phyloP scores from a whole-genome alignment of 2,797 vertebrate species.

The Aselliscus stoliczkanus region DNA sequence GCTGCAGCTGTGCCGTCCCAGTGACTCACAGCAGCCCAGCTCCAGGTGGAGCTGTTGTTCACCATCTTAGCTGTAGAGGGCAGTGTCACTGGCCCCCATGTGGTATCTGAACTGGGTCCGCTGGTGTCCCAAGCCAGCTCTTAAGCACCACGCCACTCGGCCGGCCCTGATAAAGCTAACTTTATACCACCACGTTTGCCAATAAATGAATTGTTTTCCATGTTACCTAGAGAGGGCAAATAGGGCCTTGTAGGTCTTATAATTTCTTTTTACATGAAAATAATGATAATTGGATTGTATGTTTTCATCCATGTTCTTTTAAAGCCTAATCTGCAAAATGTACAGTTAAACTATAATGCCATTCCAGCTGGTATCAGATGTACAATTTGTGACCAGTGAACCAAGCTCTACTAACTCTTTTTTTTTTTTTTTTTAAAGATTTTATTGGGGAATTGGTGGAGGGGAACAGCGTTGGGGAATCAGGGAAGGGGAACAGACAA shows the following conservation, averaged over 20 bases:
- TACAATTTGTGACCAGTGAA: background rate
- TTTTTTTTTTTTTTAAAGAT: too few relatives aligned
- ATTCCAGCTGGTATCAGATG: background rate
- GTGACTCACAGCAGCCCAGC: too few relatives aligned
- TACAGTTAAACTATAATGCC: background rate
- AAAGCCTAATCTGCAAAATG: background rate
- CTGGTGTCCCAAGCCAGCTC: too few relatives aligned
- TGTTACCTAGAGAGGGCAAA: background rate
- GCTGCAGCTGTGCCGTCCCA: too few relatives aligned
- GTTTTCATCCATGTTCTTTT: background rate
- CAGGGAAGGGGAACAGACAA: too few relatives aligned
- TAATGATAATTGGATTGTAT: background rate
- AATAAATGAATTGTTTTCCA: background rate
- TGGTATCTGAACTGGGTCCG: too few relatives aligned
- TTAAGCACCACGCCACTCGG: too few relatives aligned
- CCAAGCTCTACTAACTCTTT: background rate
- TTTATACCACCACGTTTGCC: background rate
- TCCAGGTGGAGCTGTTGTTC: too few relatives aligned
- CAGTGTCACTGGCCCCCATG: too few relatives aligned
- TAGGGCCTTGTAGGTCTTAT: background rate
- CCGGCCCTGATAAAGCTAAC: background rate
- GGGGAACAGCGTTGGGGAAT: too few relatives aligned
- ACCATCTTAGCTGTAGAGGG: too few relatives aligned
- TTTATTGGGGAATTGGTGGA: too few relatives aligned
- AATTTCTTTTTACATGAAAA: conserved; percentile 23